Evolutionary conservation across 2,888 invertebrate genomes (phyloP).

Genomic region (Hypomecis atomaria): DNA sequence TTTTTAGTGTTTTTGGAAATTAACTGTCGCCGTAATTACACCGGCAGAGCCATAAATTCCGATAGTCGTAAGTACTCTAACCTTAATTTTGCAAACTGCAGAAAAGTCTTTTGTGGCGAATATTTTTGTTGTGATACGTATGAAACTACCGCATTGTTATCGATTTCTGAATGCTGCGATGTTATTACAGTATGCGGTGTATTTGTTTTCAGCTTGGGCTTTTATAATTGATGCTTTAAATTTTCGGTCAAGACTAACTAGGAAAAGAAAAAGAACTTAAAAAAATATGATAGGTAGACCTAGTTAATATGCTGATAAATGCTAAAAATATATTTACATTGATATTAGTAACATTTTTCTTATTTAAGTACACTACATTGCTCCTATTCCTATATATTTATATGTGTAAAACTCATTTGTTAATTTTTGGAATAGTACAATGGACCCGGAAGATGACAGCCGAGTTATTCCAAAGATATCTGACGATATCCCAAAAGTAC

Average conservation of each 20-base stretch:
- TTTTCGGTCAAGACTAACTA: too few relatives aligned
- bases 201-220: slow-evolving; percentile 46
- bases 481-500: slow-evolving; percentile 76
- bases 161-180: slow-evolving; percentile 63
- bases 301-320: too few relatives aligned
- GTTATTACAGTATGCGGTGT: slow-evolving; percentile 53
- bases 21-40: slow-evolving; percentile 55
- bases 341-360: not conserved
- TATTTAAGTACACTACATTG: not conserved
- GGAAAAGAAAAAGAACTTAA: too few relatives aligned
- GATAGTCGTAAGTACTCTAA: slow-evolving; percentile 71
- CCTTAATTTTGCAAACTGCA: slow-evolving; percentile 45
- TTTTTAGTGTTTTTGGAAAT: slow-evolving; percentile 53
- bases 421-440: slow-evolving; percentile 59
- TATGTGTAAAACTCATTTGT: slow-evolving; percentile 30
- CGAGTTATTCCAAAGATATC: slow-evolving; percentile 60
- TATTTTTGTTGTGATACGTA: slow-evolving; percentile 35
- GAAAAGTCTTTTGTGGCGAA: slow-evolving; percentile 27
- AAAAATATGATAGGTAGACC: too few relatives aligned
- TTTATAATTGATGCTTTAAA: slow-evolving; percentile 26
- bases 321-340: too few relatives aligned
- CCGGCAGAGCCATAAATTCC: slow-evolving; percentile 56
- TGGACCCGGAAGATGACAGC: slow-evolving; percentile 70
- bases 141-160: slow-evolving; percentile 70
- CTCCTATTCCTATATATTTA: not conserved